Evolutionary conservation across 2,888 invertebrate species (phyloP), one percentile per base, ranked within the genome.

Genomic region (Eristalis intricaria): DNA sequence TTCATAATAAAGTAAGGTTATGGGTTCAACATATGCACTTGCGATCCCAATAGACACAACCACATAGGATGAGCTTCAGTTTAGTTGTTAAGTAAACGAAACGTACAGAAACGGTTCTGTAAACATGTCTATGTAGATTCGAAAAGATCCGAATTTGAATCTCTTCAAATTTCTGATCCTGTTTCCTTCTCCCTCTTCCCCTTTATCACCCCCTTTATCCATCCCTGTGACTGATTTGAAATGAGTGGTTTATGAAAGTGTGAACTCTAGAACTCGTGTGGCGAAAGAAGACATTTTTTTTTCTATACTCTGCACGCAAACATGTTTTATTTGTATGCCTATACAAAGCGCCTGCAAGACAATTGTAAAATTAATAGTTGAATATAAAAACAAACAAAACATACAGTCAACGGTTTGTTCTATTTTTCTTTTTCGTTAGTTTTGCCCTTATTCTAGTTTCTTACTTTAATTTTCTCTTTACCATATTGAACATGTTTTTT

Each of bases 391-490:
- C 5, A 19, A 69, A 19, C 50, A 19, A 50, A 19, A 50, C 43
- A 40, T 50, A 19, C 40, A 29, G 5, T 29, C 23, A 35, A 22
- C 29, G 0, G 22, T 60, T 74, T 64, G 56, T 60, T 58, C 74
- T 63, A 32, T 13, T 26, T 8, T 8, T 1, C 5, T 60, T 13
- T 15, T 60, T 7, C 26, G 11, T 26, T 60, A 60, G 26, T 26
- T 60, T 26, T 26, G 26, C 35, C 11, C 43, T 32, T 32, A 22
- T 50, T 35, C 65, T 38, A 68, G 38, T 23, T 60, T 82, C 38
- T 60, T 32, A 66, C 23, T 64, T 64, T 43, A 64, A 29, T 81
- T 71, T 58, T 69, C 35, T 56, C 10, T 35, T 66, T 15, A 29
- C n/a, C 29, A 43, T 40, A 38, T 73, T 77, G 63, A 38, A 65